Conservation (phyloP, 2,888 invertebrate species). For the Tribolium freemani region DNA sequence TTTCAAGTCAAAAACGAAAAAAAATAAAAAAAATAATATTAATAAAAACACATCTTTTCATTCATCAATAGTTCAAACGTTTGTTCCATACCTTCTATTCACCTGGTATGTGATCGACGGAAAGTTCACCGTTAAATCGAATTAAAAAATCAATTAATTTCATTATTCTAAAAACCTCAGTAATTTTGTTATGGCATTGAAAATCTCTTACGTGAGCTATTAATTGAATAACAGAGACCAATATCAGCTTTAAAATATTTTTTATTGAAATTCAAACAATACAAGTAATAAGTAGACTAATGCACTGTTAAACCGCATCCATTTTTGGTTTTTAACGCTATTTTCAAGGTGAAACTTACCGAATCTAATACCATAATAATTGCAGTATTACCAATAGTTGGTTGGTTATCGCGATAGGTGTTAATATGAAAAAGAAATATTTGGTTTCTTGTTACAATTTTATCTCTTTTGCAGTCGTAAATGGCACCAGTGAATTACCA, state of each 20-base stretch:
- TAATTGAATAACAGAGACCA: neutral
- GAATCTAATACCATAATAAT: neutral
- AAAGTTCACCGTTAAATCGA: neutral
- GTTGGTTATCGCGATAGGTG: neutral
- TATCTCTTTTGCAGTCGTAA: slow-evolving; percentile 32
- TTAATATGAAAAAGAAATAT: neutral
- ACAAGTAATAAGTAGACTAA: too few relatives aligned
- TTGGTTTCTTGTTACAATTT: neutral
- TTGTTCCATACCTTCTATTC: too few relatives aligned
- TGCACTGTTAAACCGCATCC: too few relatives aligned
- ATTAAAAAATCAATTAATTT: neutral
- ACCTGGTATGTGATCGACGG: too few relatives aligned
- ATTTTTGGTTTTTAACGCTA: too few relatives aligned
- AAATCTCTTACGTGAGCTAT: neutral
- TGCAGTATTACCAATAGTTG: neutral
- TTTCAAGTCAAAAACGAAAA: too few relatives aligned
- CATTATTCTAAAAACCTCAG: neutral
- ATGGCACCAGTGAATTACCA: slow-evolving; percentile 23
- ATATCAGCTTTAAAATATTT: too few relatives aligned
- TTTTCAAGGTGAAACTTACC: neutral
- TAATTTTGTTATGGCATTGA: neutral
- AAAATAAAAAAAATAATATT: too few relatives aligned
- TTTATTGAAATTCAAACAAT: too few relatives aligned
- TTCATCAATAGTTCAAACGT: too few relatives aligned
- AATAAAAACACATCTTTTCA: too few relatives aligned